Percentiles rank a stretch among this genome's conserved stretches.
These are phyloP conservation scores for Sarcophaga caerulescens DNA, from an alignment of 2,888 invertebrate species.

Conservation along the genomic window DNA sequence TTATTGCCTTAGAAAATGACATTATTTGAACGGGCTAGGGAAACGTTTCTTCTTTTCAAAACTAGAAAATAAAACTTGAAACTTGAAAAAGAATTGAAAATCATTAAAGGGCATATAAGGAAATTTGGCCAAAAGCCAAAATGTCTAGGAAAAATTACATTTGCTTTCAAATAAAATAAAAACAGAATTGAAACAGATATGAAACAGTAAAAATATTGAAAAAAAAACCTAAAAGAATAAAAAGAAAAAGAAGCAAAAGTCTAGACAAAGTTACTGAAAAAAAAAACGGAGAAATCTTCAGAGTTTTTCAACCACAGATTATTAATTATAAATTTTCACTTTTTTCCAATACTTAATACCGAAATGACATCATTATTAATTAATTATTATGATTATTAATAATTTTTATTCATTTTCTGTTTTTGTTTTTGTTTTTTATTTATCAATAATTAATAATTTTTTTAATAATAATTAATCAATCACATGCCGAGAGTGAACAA, in stretches of 20 bases:
- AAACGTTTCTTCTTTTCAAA: not conserved
- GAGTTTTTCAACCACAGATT: not conserved
- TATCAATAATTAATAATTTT: constrained; percentile 44
- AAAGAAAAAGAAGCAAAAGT: constrained; percentile 48
- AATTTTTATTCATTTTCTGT: not conserved
- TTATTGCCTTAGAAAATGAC: constrained; percentile 1
- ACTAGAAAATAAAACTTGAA: constrained; percentile 12
- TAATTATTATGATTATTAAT: constrained; percentile 15
- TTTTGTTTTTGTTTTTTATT: constrained; percentile 17
- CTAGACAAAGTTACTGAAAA: constrained; percentile 44
- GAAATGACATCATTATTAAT: constrained; percentile 56
- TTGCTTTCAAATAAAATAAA: constrained; percentile 19
- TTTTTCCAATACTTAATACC: not conserved
- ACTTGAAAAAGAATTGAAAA: not conserved
- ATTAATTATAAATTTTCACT: not conserved
- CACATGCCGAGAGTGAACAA: constrained; percentile 36
- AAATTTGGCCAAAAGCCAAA: constrained; percentile 63
- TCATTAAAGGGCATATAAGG: constrained; percentile 58
- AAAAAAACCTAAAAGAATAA: constrained; percentile 10
- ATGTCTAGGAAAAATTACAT: constrained; percentile 54
- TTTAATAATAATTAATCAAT: constrained; percentile 58
- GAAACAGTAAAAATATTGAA: not conserved
- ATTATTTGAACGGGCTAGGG: not conserved
- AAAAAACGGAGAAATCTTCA: not conserved
- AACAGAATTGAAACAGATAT: constrained; percentile 1